Evolutionary conservation across 2,113 vertebrate genomes (phyloP), one percentile per base, ranked within the genome.

Genomic region (Chaetops frenatus): DNA sequence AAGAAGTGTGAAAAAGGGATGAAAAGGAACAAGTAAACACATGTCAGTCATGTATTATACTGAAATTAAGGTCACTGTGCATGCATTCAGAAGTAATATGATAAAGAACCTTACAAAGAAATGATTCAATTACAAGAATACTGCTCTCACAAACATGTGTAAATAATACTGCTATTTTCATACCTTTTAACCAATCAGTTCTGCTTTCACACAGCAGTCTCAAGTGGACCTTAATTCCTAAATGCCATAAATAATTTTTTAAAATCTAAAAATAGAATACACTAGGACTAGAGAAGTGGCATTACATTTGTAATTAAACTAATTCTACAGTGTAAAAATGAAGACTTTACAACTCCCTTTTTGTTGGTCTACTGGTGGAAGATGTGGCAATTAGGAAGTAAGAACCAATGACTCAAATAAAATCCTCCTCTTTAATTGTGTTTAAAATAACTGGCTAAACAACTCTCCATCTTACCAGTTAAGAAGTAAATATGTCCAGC

Each of bases 81-180:
- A 74, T 85, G 58, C 61, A 93, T 93, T 87, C 40, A 85, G 35
- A 95, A 71, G 13, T 80, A 93, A 94, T 95, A 14, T 44, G 73
- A 91, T 88, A 60, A 93, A 85, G 36, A 90, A 86, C 51, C 51
- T 51, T 89, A 62, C 31, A 81, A 87, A 91, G 54, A 92, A 77
- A 81, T 51, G 51, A 96, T 89, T 95, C 45, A 91, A 33, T 93
- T 96, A 90, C 47, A 91, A 54, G 62, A 90, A 62, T 57, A 77
- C 9, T 69, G 35, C 20, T 81, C 40, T 76, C 54, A 25, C 20
- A 86, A 95, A 85, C 25, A 81, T 31, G 29, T 96, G 81, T 62
- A 94, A 94, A 87, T 20, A 91, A 31, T 76, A 61, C 18, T 67
- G 21, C 27, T 71, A 22, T 71, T 93, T 93, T 92, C 73, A 91